Evolutionary conservation across 1,140 invertebrate species (phyloP).

Genomic region (Drosophila parabipectinata): DNA sequence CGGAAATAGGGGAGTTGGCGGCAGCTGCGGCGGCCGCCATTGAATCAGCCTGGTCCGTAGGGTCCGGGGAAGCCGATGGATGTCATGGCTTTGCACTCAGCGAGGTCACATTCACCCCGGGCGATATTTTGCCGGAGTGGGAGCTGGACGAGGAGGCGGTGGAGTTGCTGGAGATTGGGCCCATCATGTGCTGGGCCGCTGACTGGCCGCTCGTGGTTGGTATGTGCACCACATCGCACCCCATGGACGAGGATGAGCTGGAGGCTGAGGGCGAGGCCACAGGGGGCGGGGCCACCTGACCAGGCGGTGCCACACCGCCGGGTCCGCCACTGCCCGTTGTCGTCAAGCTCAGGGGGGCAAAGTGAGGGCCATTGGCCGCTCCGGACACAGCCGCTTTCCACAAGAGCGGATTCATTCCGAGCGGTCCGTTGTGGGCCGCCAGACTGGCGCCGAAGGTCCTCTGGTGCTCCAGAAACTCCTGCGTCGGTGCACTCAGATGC

Average conservation of each 20-base stretch:
- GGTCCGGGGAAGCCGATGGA: constrained; percentile 67
- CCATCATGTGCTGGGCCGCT: constrained; percentile 76
- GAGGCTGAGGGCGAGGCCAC: constrained; percentile 86
- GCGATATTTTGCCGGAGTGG: constrained; percentile 79
- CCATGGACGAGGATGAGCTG: constrained; percentile 85
- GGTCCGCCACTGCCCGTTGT: constrained; percentile 43
- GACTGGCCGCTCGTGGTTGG: constrained; percentile 59
- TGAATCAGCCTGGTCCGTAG: constrained; percentile 38
- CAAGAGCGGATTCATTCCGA: constrained; percentile 78
- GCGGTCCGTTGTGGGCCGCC: constrained; percentile 75
- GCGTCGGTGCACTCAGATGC: constrained; percentile 75
- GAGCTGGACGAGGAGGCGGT: constrained; percentile 78
- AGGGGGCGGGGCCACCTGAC: constrained; percentile 79
- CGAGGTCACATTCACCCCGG: constrained; percentile 75
- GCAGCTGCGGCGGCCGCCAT: neutral
- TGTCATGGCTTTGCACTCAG: constrained; percentile 82
- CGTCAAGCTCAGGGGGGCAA: constrained; percentile 80
- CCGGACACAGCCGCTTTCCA: constrained; percentile 83
- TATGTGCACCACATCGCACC: constrained; percentile 83
- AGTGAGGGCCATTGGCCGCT: constrained; percentile 69
- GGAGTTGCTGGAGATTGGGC: constrained; percentile 80
- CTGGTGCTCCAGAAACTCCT: constrained; percentile 83
- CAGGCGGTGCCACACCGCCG: constrained; percentile 19
- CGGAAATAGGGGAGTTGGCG: constrained; percentile 70
- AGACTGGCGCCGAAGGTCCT: constrained; percentile 73